A percentile compares a stretch with the other conserved stretches of the same genome.
Conservation (phyloP, 2,888 invertebrate genomes). For the Drosophila ezoana region DNA sequence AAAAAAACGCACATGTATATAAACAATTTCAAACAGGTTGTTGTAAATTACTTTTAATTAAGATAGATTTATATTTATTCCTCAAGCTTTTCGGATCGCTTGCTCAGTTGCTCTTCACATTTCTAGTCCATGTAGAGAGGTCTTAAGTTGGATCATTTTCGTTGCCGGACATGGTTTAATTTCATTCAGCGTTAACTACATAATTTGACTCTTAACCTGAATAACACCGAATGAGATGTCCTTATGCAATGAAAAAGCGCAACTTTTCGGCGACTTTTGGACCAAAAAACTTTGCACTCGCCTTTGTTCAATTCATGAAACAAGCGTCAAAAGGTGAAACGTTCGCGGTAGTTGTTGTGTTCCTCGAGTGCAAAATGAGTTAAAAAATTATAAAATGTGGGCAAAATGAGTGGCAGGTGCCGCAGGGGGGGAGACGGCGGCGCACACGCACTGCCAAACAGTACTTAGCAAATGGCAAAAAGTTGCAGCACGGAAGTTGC, state of each 20-base stretch:
- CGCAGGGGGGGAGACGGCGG: conserved; percentile 17
- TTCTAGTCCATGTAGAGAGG: neutral
- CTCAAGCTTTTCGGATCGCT: neutral
- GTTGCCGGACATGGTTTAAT: conserved; percentile 6
- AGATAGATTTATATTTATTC: neutral
- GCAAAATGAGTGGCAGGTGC: conserved; percentile 11
- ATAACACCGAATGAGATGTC: conserved; percentile 43
- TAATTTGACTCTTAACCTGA: conserved; percentile 70
- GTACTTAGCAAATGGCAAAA: conserved; percentile 19
- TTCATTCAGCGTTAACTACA: conserved; percentile 39
- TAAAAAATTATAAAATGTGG: conserved; percentile 72
- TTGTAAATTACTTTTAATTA: too few species aligned
- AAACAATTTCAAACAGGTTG: too few species aligned
- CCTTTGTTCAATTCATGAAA: conserved; percentile 52
- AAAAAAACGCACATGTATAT: too few species aligned
- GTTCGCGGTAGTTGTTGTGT: conserved; percentile 47
- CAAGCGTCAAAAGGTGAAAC: conserved; percentile 58
- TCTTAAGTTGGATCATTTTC: conserved; percentile 2
- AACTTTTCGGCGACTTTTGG: conserved; percentile 68
- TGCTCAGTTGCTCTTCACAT: neutral
- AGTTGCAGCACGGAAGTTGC: conserved; percentile 57
- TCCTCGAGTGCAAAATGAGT: conserved; percentile 74
- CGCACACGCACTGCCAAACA: conserved; percentile 53
- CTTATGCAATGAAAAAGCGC: conserved; percentile 36
- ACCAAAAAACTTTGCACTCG: conserved; percentile 63